Evolutionary conservation across 2,888 invertebrate genomes (phyloP).

Genomic region (Amphimallon solstitiale): DNA sequence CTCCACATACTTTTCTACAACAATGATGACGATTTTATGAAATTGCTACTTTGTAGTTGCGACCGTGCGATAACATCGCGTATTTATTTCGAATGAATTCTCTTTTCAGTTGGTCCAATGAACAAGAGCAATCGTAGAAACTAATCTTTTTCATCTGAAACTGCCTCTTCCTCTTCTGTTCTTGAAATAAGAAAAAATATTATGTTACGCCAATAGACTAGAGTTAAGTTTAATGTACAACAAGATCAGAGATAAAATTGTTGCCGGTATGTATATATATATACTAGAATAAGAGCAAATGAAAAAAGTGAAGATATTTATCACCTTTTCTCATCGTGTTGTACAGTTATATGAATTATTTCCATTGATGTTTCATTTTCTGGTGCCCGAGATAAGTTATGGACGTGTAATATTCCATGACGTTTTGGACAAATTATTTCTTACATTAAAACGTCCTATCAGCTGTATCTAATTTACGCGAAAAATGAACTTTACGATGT

Average conservation of each 20-base stretch:
- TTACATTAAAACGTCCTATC: neutral
- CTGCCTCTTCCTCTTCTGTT: neutral
- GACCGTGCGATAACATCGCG: constrained; percentile 22
- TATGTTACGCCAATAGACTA: constrained; percentile 28
- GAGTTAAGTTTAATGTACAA: constrained; percentile 21
- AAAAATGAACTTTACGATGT: neutral
- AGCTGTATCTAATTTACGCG: constrained; percentile 17
- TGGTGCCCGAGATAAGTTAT: neutral
- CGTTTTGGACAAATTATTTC: constrained; percentile 15
- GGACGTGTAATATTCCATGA: neutral
- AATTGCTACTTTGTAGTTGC: constrained; percentile 35
- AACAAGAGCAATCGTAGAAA: constrained; percentile 31
- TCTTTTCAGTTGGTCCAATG: constrained; percentile 3
- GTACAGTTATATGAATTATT: constrained; percentile 22
- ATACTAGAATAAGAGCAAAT: neutral
- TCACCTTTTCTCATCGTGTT: constrained; percentile 2
- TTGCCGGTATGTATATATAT: neutral
- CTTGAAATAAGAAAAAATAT: constrained; percentile 29
- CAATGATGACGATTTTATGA: constrained; percentile 31
- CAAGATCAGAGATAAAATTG: constrained; percentile 11
- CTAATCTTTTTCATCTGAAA: constrained; percentile 29
- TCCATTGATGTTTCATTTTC: constrained; percentile 16
- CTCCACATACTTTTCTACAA: constrained; percentile 8
- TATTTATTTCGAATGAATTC: constrained; percentile 24
- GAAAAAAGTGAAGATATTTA: constrained; percentile 10